Evolutionary conservation across 53 echinoderm and acorn worm species (phyloP).

Genomic region (Apostichopus leukothele): DNA sequence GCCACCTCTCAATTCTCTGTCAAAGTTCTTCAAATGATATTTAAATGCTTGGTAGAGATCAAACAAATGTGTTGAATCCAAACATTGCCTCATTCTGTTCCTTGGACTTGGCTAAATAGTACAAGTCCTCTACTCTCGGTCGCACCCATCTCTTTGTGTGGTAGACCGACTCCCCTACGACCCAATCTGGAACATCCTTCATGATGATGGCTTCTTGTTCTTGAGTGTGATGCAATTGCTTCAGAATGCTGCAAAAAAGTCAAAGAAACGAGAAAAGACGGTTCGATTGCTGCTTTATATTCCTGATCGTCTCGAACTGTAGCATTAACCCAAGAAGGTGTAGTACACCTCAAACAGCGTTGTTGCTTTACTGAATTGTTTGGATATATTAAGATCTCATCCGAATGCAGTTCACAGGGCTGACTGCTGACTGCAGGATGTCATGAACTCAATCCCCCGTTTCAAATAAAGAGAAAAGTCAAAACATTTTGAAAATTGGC

Average conservation of each 20-base stretch:
- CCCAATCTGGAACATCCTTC: constrained; percentile 93
- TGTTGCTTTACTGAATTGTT: too few relatives aligned
- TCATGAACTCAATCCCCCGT: too few relatives aligned
- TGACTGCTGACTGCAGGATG: too few relatives aligned
- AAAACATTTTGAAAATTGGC: too few relatives aligned
- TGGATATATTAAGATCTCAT: too few relatives aligned
- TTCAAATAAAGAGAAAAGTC: too few relatives aligned
- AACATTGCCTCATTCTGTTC: constrained; percentile 61
- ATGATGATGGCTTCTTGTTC: constrained; percentile 91
- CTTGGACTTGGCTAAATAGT: constrained; percentile 72
- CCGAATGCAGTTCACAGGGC: too few relatives aligned
- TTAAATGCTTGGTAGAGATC: neutral
- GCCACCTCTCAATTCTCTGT: neutral
- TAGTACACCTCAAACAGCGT: too few relatives aligned
- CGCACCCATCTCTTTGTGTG: constrained; percentile 78
- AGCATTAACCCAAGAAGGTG: too few relatives aligned
- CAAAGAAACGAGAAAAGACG: neutral
- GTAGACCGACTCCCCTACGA: constrained; percentile 77
- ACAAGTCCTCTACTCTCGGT: constrained; percentile 72
- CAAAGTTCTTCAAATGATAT: neutral
- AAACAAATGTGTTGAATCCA: constrained; percentile 67
- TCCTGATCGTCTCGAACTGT: too few relatives aligned
- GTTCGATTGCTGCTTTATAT: too few relatives aligned
- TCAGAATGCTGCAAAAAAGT: constrained; percentile 55
- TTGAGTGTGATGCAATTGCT: constrained; percentile 61